Base-by-base conservation (phyloP, 2,113 vertebrate genomes). In the Ammodytes dubius region DNA sequence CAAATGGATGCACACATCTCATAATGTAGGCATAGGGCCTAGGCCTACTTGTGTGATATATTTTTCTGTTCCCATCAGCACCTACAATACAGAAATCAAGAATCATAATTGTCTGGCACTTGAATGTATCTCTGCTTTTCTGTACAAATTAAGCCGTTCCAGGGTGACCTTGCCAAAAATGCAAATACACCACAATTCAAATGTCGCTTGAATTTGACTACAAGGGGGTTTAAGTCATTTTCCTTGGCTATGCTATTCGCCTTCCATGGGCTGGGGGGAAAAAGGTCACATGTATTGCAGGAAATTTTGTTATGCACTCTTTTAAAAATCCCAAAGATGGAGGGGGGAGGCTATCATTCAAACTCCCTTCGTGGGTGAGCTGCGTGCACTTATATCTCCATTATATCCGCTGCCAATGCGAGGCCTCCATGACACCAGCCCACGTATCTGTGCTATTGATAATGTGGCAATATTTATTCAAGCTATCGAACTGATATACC, bases 101-200 rank as follows among this genome's bases (percentile, higher is more conserved):
- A 58, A 87, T 75, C 60, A 54, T 58, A 59, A 84, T 27, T 27
- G 27, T 27, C 74, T 80, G 83, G 68, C 84, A 89, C 79, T 87
- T 88, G 68, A 86, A 90, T 79, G 72, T 59, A 39, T 69, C 65
- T 67, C 66, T 88, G 83, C 81, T 74, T 84, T 82, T 88, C 87
- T 80, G 45, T 40, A 37, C n/a, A 77, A 89, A 73, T 56, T 59
- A 77, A 79, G 68, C 66, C 39, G 83, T 57, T 50, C 74, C 27
- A 54, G 63, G 40, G 40, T 70, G 76, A 87, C 76, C 67, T 61
- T 88, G 88, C 83, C 89, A 91, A 87, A 27, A 66, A 90, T 90
- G 85, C 88, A 93, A 93, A 90, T 91, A 75, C 9, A 68, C 35
- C 86, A 74, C 77, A 75, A 88, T 93, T 92, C 85, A 92, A 50